Base-by-base conservation (phyloP, 2,113 vertebrate species). In the Protobothrops mucrosquamatus region DNA sequence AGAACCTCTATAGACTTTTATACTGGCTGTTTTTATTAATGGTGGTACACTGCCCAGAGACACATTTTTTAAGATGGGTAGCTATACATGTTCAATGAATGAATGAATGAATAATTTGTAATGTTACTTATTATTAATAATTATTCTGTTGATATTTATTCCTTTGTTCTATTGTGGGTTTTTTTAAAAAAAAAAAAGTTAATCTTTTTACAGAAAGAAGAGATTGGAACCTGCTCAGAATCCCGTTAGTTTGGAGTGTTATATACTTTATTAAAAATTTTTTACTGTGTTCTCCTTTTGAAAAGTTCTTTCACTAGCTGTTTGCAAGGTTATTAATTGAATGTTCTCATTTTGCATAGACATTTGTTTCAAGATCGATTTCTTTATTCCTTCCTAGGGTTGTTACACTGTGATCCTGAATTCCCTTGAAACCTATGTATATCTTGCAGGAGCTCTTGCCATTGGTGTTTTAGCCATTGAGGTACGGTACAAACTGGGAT, bases 381-480 rank as follows among this genome's bases (percentile, higher is more conserved):
- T 46, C 39, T 24, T 85, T 46, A 3, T 95, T 95, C 43, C 95
- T 56, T 91, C 55, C 34, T 95, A 99, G 99, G 99, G 99, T 88
- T 99, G 99, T 92, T 99, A 99, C 97, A 98, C 98, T 0, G 98
- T 98, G 34, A 98, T 99, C 95, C 98, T 99, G 91, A 98, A 98
- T 24, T 97, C 98, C 96, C 98, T 99, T 4, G 98, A 99, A 96
- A 98, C 98, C 0, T 99, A 99, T 0, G 99, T 99, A 94, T 99
- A 99, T 97, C 97, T 98, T 64, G 98, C 99, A 0, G 99, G 99
- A 95, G 99, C 98, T 20, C 97, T 99, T 6, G 98, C 98, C 96
- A 99, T 99, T 0, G 98, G 98, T 1, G 98, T 99, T 89, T 81
- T 99, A 96, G 98, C 98, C 3, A 98, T 99, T 0, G 99, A 99